Conservation (phyloP, 2,888 invertebrate genomes). For the Sesia apiformis region DNA sequence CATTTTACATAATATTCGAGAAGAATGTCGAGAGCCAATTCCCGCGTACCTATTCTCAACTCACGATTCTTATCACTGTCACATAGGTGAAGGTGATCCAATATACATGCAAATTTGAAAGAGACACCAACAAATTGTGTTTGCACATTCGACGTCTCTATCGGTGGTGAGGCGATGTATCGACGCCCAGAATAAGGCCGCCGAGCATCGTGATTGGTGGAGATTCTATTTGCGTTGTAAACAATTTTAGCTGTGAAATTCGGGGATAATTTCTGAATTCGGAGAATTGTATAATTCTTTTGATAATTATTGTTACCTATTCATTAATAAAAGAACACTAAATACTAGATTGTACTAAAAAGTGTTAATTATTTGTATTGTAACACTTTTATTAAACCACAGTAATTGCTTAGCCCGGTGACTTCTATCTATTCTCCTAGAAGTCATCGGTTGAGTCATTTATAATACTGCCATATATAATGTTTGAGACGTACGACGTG, state of each 20-base stretch:
- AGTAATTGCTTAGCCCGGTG: no score
- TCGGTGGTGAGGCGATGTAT: not conserved
- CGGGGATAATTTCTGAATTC: no score
- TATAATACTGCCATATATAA: no score
- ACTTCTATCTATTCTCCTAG: no score
- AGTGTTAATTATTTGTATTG: no score
- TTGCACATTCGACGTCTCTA: not conserved
- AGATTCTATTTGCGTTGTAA: not conserved
- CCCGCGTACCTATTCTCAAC: not conserved
- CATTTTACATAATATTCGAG: not conserved
- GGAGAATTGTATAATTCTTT: no score
- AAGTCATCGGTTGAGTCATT: no score
- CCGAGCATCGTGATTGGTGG: not conserved
- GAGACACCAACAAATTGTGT: slow-evolving; percentile 1
- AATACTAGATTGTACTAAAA: not conserved
- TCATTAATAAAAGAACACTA: no score
- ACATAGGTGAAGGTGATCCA: not conserved
- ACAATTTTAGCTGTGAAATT: no score
- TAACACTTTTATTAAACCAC: no score
- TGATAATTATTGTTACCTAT: no score
- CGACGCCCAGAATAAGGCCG: not conserved
- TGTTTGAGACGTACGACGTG: no score
- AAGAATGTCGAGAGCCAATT: not conserved
- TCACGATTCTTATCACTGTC: not conserved
- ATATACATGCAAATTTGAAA: slow-evolving; percentile 1